Conservation (phyloP, 2,888 invertebrate species). For the Parnassius glacialis region DNA sequence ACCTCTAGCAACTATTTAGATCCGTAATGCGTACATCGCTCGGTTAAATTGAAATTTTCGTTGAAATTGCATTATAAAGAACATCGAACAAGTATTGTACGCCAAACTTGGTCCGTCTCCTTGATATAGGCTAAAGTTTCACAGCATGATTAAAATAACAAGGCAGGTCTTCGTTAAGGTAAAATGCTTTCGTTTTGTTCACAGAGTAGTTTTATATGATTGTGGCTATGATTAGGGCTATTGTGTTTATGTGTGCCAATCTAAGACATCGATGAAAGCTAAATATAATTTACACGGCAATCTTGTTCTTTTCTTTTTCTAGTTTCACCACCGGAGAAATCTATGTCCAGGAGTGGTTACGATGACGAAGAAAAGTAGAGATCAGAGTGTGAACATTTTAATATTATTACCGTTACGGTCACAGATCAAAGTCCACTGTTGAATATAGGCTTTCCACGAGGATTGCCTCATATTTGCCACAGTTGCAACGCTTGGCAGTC, state of each 20-base stretch:
- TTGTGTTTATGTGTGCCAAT: slow-evolving; percentile 6
- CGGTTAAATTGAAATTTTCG: slow-evolving; percentile 5
- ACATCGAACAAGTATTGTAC: slow-evolving; percentile 20
- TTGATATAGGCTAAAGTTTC: slow-evolving; percentile 6
- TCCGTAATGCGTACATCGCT: slow-evolving; percentile 14
- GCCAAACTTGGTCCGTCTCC: slow-evolving; percentile 1
- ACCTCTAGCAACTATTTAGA: slow-evolving; percentile 18
- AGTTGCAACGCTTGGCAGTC: no score
- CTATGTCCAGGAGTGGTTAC: no score
- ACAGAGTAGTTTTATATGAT: slow-evolving; percentile 9
- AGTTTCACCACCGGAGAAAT: no score
- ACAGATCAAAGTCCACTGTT: no score
- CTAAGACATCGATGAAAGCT: slow-evolving; percentile 9
- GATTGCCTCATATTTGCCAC: no score
- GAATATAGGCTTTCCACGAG: no score
- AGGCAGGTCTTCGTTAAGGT: slow-evolving; percentile 24
- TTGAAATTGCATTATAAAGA: slow-evolving; percentile 15
- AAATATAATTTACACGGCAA: neutral
- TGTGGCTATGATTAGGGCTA: slow-evolving; percentile 12
- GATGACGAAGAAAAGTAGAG: no score
- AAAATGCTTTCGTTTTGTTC: slow-evolving; percentile 26
- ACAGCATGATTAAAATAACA: slow-evolving; percentile 9
- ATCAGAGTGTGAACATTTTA: no score
- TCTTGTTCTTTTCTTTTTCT: no score
- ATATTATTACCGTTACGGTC: no score